Percentiles rank a stretch among this genome's conserved stretches.
phyloP scores from a whole-genome alignment of 2,888 invertebrate species.

The Chironomus riparius region DNA sequence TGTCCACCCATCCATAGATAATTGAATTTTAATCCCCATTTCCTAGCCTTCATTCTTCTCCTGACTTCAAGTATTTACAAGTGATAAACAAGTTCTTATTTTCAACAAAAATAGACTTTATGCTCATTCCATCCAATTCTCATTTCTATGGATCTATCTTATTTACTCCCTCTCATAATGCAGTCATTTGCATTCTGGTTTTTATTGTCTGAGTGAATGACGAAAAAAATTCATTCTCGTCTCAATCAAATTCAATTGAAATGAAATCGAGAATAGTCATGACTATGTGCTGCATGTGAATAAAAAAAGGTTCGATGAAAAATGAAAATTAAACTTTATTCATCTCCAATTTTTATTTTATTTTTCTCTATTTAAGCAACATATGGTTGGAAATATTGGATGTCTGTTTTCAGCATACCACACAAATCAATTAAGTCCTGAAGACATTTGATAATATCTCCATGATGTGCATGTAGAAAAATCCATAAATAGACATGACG shows the following conservation, averaged over 20 bases:
- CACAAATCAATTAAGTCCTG: constrained; percentile 21
- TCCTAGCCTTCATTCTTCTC: too few relatives aligned
- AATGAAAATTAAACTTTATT: background rate
- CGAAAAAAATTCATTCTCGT: background rate
- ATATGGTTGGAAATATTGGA: background rate
- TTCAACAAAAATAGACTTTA: too few relatives aligned
- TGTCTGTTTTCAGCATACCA: background rate
- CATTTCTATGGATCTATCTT: background rate
- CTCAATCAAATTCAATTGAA: too few relatives aligned
- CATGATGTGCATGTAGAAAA: too few relatives aligned
- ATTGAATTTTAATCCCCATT: constrained; percentile 22
- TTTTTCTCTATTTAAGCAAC: background rate
- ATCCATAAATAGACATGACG: background rate
- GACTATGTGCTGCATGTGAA: background rate
- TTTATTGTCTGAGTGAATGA: background rate
- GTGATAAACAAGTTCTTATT: too few relatives aligned
- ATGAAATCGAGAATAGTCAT: too few relatives aligned
- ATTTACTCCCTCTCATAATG: too few relatives aligned
- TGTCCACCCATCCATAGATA: constrained; percentile 5
- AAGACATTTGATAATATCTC: background rate
- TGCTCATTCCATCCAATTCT: background rate
- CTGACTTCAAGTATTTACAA: too few relatives aligned
- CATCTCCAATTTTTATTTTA: too few relatives aligned
- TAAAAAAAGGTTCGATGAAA: background rate
- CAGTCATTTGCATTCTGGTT: too few relatives aligned